Evolutionary conservation across 1,140 invertebrate genomes (phyloP), one percentile per base, ranked within the genome.

Genomic region (Alviniconcha marisindica): DNA sequence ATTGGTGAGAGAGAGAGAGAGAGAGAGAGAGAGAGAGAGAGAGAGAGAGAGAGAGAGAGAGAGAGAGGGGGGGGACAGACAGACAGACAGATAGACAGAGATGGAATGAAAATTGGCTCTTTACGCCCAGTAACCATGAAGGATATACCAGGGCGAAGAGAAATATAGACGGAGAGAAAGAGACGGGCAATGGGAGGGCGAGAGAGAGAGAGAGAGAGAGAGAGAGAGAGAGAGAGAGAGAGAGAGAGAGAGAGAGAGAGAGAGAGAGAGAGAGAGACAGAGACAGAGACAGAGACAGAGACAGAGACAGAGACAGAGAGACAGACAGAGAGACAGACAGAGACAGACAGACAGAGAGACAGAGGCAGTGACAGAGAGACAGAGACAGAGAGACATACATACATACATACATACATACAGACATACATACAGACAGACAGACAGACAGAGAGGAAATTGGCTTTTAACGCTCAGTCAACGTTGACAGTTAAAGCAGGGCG

Each of bases 191-290:
- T 10, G 33, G 21, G 38, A 42, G 38, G 28, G 38, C 5, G 73
- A 76, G 38, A 40, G 36, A 42, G 36, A 76, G 38, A 42, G 63
- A 66, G 63, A 66, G 63, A 66, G 63, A 66, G 63, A 66, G 28
- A 66, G 63, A 66, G 63, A 33, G 63, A 66, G 63, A 66, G 63
- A 66, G 28, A 33, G 63, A 66, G 63, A 7, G 63, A 66, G 63
- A 66, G 63, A 66, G 28, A 33, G 63, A 66, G 63, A 66, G 63
- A 66, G 28, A 66, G 63, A 66, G 63, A 33, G 63, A 66, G 63
- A 33, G 63, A 66, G 63, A 66, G 63, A 66, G 28, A 33, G 63
- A 66, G 63, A 33, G n/a, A 66, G 63, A 66, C 10, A 66, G 63
- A 66, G 63, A 66, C 1, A 28, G 63, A 66, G n/a, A 33, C n/a